Base-by-base conservation (phyloP, 2,888 invertebrate species). In the Ceramica pisi region DNA sequence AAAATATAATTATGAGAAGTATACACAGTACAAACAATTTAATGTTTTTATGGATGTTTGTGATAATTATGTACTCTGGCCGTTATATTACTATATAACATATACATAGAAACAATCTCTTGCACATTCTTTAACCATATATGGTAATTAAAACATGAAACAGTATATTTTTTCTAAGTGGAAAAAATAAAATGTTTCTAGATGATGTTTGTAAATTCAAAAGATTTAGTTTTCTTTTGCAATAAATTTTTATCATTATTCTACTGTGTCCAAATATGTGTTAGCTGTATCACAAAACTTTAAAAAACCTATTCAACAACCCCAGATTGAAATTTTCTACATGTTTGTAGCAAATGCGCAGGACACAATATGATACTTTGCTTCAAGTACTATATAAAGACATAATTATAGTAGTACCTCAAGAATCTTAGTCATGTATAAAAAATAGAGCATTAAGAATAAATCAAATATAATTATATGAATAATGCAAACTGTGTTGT, bases 71-170 rank as follows among this genome's bases (percentile, higher is more conserved):
- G 51, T 74, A 61, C 38, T 44, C 2, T 46, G n/a, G n/a, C 65
- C 65, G 46, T 19, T 57, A 51, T 51, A 80, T 60, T 55, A 77
- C 44, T 26, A 31, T 60, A 23, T 64, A 59, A 79, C 19, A 71
- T 44, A 21, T 10, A 19, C n/a, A 21, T 48, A 69, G n/a, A 53
- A 46, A 46, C 26, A 23, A n/a, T 59, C 6, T 55, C 61, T 55
- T 26, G 19, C 48, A 56, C 21, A 35, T 41, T 19, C 41, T 60
- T 6, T 14, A 38, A 26, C 26, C 48, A 21, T 55, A 35, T 9
- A 56, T 38, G 26, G 26, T 7, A 23, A 71, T 56, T 50, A 50
- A 44, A 71, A 71, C 26, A 50, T 26, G 12, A 21, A 44, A 46
- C 16, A n/a, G 14, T 4, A 14, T 14, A 8, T 50, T 2, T 21